Percentiles rank a stretch among this genome's conserved stretches.
These are phyloP conservation scores for Eupithecia pulchellata DNA, from an alignment of 2,888 invertebrate species.

Conservation along the genomic window DNA sequence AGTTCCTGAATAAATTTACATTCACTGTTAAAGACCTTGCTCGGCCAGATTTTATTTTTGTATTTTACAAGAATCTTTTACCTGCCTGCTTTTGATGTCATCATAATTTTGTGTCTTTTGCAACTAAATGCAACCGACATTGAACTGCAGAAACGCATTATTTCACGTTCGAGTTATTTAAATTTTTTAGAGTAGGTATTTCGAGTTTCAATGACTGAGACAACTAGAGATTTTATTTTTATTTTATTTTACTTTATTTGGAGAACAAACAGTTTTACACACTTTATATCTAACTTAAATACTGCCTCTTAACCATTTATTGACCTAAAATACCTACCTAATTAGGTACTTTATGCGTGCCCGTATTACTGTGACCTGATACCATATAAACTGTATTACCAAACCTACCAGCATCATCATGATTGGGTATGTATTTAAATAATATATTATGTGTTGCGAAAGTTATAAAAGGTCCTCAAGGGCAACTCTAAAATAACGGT, in stretches of 20 bases:
- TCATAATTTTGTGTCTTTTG: neutral
- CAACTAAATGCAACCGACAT: neutral
- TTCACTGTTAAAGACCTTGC: neutral
- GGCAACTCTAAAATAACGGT: too few relatives aligned
- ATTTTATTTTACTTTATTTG: too few relatives aligned
- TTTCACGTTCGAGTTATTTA: slow-evolving; percentile 1
- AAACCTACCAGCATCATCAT: neutral
- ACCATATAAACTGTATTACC: neutral
- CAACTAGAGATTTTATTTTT: too few relatives aligned
- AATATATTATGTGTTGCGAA: too few relatives aligned
- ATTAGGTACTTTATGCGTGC: neutral
- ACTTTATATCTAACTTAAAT: too few relatives aligned
- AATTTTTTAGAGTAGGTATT: too few relatives aligned
- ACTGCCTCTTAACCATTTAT: too few relatives aligned
- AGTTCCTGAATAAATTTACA: neutral
- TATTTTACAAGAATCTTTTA: neutral
- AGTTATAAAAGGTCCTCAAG: too few relatives aligned
- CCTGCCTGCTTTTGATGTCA: neutral
- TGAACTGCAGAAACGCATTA: neutral
- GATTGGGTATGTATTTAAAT: too few relatives aligned
- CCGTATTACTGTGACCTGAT: neutral
- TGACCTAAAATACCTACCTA: neutral
- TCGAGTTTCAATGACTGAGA: too few relatives aligned
- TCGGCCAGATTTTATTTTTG: neutral
- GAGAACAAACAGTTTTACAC: too few relatives aligned